Evolutionary conservation across 2,797 vertebrate species (phyloP).

Genomic region (Jordanella pulchra): DNA sequence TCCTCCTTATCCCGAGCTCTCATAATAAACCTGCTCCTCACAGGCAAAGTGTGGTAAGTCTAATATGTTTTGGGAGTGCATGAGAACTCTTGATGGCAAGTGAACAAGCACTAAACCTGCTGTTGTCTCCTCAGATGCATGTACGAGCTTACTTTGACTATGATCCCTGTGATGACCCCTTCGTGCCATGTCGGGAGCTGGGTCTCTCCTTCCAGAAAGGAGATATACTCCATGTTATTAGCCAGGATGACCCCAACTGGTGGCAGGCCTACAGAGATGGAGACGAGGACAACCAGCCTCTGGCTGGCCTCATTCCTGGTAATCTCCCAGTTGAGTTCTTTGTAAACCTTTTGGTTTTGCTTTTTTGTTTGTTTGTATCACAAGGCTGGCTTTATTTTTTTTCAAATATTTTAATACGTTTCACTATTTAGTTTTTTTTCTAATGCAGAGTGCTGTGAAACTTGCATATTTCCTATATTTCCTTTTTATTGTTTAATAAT

Average conservation of each 20-base stretch:
- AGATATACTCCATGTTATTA: conserved; percentile 97
- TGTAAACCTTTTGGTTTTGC: background rate
- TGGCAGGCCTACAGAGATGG: conserved; percentile 99
- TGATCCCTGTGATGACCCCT: conserved; percentile 96
- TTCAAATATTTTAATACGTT: too few relatives aligned
- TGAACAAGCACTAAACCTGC: conserved; percentile 17
- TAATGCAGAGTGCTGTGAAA: too few relatives aligned
- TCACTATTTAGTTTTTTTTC: too few relatives aligned
- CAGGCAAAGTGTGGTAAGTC: conserved; percentile 93
- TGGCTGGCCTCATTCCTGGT: conserved; percentile 97
- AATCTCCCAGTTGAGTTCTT: conserved; percentile 11
- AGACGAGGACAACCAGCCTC: conserved; percentile 95
- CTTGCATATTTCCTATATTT: too few relatives aligned
- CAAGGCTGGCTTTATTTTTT: too few relatives aligned
- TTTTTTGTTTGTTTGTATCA: too few relatives aligned
- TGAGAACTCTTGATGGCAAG: conserved; percentile 26
- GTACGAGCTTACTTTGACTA: conserved; percentile 98
- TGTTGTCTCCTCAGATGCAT: conserved; percentile 83
- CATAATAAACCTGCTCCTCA: conserved; percentile 85
- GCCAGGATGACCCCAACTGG: conserved; percentile 98
- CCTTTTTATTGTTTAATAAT: background rate
- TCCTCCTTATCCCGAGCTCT: conserved; percentile 92
- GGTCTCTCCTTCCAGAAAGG: conserved; percentile 97
- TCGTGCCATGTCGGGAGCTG: conserved; percentile 95
- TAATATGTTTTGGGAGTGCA: conserved; percentile 16